A percentile compares a stretch with the other conserved stretches of the same genome.
Conservation (phyloP, 92 coral and sea anemone genomes). For the Meandrina meandrites region DNA sequence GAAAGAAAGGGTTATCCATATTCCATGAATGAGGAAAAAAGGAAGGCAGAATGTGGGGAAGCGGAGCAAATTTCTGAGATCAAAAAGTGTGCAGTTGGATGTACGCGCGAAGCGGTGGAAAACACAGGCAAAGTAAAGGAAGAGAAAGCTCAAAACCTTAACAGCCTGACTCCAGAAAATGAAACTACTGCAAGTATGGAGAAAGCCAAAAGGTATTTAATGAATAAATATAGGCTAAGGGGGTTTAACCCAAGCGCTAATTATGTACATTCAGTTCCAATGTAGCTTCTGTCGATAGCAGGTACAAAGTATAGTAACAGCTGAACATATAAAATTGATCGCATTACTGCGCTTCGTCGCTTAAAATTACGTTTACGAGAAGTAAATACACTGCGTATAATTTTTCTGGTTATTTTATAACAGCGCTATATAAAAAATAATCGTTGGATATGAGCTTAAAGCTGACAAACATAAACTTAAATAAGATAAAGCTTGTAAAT, state of each 20-base stretch:
- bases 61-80: conserved; percentile 32
- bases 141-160: conserved; percentile 36
- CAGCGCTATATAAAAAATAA: background rate
- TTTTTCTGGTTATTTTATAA: too few species aligned
- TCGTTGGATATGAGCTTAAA: background rate
- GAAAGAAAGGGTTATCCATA: conserved; percentile 16
- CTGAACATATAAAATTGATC: conserved; percentile 2
- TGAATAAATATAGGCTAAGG: too few species aligned
- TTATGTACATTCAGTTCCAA: too few species aligned
- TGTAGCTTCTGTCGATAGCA: background rate
- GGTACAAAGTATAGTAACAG: background rate
- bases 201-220: conserved; percentile 38
- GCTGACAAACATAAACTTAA: background rate
- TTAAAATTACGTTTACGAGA: background rate
- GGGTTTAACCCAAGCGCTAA: background rate
- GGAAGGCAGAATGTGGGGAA: conserved; percentile 58
- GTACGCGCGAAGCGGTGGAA: conserved; percentile 33
- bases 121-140: conserved; percentile 39
- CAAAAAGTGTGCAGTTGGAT: conserved; percentile 20
- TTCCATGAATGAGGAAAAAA: conserved; percentile 75
- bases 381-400: too few species aligned
- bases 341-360: background rate
- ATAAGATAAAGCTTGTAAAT: background rate
- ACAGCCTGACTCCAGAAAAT: conserved; percentile 23
- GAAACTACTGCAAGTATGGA: conserved; percentile 35